Evolutionary conservation across 2,797 vertebrate genomes (phyloP).

Genomic region (Steatocranus sp.): DNA sequence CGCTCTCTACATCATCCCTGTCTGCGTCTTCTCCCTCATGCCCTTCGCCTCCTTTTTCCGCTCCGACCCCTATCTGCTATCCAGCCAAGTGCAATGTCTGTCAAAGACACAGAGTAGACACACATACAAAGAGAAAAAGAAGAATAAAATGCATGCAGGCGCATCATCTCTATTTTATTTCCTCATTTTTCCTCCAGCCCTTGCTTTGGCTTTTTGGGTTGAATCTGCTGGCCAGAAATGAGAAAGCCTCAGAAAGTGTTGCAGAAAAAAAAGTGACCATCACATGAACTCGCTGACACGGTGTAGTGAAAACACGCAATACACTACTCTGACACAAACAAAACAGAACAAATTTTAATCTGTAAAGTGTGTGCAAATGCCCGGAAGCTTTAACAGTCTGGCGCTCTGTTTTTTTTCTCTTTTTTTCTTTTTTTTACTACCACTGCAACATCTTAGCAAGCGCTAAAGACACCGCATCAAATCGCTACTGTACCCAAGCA

Average conservation of each 20-base stretch:
- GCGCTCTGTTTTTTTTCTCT: background rate
- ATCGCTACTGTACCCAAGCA: constrained; percentile 37
- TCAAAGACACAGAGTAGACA: constrained; percentile 27
- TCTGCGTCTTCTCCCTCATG: background rate
- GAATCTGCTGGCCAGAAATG: constrained; percentile 15
- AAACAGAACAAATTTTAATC: constrained; percentile 17
- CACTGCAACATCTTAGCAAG: constrained; percentile 19
- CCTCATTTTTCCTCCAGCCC: background rate
- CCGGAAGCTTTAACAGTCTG: background rate
- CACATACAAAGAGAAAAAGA: background rate
- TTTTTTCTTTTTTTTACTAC: background rate
- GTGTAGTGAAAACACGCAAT: background rate
- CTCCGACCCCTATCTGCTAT: constrained; percentile 47
- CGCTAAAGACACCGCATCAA: constrained; percentile 27
- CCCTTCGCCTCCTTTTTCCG: background rate
- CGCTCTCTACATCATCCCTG: constrained; percentile 15
- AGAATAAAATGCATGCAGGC: background rate
- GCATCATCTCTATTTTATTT: constrained; percentile 26
- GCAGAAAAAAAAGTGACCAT: background rate
- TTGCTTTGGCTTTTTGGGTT: background rate
- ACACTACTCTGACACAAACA: background rate
- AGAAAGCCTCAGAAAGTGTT: constrained; percentile 6
- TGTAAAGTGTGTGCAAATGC: background rate
- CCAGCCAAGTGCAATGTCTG: constrained; percentile 36
- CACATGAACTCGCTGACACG: constrained; percentile 11